Evolutionary conservation across 1,140 invertebrate genomes (phyloP).

Genomic region (Drosophila asahinai): DNA sequence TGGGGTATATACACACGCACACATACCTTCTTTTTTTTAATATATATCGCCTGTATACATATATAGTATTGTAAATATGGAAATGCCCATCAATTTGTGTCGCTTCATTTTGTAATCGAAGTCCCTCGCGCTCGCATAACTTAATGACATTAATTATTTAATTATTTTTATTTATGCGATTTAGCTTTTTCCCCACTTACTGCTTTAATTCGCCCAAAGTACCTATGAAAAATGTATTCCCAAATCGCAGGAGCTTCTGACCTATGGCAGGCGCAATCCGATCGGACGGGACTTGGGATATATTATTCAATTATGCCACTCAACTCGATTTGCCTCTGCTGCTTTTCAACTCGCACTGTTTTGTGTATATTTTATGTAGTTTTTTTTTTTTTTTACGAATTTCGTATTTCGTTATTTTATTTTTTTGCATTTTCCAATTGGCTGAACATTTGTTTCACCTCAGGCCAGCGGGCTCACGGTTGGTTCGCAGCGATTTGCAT

Average conservation of each 20-base stretch:
- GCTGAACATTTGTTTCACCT: slow-evolving; percentile 70
- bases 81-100: slow-evolving; percentile 27
- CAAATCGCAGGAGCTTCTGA: slow-evolving; percentile 32
- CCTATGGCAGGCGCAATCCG: slow-evolving; percentile 32
- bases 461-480: slow-evolving; percentile 41
- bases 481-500: slow-evolving; percentile 61
- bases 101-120: slow-evolving; percentile 39
- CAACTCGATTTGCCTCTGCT: slow-evolving; percentile 18
- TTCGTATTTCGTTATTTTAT: slow-evolving; percentile 22
- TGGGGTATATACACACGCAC: slow-evolving; percentile 34
- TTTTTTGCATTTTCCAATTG: slow-evolving; percentile 69
- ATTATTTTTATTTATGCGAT: slow-evolving; percentile 79
- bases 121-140: slow-evolving; percentile 56
- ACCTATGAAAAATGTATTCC: slow-evolving; percentile 41
- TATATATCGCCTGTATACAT: neutral
- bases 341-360: slow-evolving; percentile 11
- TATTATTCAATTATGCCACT: slow-evolving; percentile 73
- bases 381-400: slow-evolving; percentile 7
- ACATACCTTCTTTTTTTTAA: neutral
- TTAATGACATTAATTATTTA: slow-evolving; percentile 82
- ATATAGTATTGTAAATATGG: slow-evolving; percentile 25
- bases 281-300: slow-evolving; percentile 47
- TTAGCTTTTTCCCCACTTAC: slow-evolving; percentile 28
- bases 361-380: slow-evolving; percentile 37
- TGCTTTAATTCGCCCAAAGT: slow-evolving; percentile 37